phyloP scores from a whole-genome alignment of 2,113 vertebrate genomes.

The Ailurus styani region DNA sequence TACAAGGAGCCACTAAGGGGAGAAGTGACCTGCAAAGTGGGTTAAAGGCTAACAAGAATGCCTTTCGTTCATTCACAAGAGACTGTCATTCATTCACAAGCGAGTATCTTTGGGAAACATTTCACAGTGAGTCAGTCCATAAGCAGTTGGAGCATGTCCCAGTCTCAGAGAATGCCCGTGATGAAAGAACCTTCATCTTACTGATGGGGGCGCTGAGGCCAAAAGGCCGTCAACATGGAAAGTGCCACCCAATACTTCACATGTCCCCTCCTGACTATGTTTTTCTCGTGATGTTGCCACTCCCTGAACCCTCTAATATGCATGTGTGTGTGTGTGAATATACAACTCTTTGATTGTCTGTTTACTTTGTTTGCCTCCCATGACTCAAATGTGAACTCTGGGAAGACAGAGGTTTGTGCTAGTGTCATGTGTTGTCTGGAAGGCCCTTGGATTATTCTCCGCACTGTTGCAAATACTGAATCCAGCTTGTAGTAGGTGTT shows the following conservation, averaged over 20 bases:
- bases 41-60: no score
- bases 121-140: not conserved
- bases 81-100: not conserved
- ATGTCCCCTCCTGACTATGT: not conserved
- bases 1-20: not conserved
- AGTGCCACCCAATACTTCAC: not conserved
- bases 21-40: not conserved
- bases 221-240: not conserved
- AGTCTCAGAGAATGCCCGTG: not conserved
- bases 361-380: not conserved
- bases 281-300: not conserved
- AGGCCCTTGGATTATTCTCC: not conserved
- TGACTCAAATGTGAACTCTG: not conserved
- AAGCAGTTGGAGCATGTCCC: fast-evolving
- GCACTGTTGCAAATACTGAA: not conserved
- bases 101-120: not conserved
- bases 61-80: not conserved
- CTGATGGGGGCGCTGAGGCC: not conserved
- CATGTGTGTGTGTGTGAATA: not conserved
- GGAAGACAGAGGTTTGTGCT: not conserved
- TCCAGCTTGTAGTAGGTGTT: not conserved
- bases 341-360: not conserved
- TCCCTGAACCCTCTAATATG: not conserved
- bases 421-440: not conserved
- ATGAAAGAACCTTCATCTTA: not conserved